Conservation (phyloP, 2,113 vertebrate genomes). For the Alouatta palliata region DNA sequence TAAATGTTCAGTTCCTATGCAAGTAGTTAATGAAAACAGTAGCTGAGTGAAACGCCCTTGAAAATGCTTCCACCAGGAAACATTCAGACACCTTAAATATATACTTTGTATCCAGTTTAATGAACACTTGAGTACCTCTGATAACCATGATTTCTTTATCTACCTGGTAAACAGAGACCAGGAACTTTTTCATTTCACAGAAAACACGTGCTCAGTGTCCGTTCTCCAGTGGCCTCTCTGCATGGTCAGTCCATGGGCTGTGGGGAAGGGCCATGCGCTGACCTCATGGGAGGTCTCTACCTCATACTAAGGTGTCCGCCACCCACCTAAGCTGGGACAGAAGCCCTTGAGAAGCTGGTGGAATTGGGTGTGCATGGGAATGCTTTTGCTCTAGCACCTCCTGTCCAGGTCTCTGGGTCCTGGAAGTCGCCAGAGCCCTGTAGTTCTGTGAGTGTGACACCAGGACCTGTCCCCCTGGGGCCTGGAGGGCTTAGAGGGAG, state of each 20-base stretch:
- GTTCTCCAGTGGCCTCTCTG: neutral
- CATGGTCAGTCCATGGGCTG: fast-evolving
- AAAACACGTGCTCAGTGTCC: neutral
- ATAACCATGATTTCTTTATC: constrained; percentile 1
- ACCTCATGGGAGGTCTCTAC: neutral
- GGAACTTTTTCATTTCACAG: neutral
- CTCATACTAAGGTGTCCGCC: fast-evolving
- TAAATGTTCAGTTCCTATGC: neutral
- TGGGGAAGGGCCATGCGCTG: fast-evolving
- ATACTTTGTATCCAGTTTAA: neutral
- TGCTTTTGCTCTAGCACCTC: neutral
- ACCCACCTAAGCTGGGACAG: neutral
- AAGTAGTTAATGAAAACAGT: neutral
- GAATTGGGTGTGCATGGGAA: neutral
- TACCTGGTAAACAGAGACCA: neutral
- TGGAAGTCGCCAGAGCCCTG: neutral
- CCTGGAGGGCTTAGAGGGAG: fast-evolving
- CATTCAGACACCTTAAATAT: neutral
- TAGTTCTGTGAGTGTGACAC: neutral
- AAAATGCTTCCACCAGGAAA: neutral
- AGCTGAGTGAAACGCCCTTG: neutral
- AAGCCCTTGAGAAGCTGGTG: neutral
- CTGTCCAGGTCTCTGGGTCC: neutral
- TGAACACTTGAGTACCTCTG: neutral
- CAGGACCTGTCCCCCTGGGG: fast-evolving